phyloP scores from a whole-genome alignment of 2,797 vertebrate species.

The Danio kyathit region DNA sequence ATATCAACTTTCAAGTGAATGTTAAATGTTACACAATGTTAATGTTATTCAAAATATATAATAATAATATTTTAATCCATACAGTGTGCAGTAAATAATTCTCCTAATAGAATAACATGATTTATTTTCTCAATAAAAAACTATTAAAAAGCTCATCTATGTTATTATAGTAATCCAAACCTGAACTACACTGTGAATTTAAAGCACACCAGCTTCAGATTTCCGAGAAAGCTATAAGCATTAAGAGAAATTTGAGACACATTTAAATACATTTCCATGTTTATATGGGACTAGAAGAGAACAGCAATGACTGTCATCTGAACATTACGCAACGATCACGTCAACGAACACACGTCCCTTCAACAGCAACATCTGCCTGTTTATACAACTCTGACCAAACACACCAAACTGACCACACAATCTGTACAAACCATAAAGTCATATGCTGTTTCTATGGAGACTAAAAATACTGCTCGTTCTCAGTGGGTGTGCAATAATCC shows the following conservation, averaged over 20 bases:
- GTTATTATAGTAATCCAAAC: not conserved
- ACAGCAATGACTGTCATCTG: not conserved
- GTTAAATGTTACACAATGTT: no score
- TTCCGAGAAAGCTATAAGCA: not conserved
- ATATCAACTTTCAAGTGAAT: no score
- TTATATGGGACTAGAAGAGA: not conserved
- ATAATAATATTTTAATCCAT: no score
- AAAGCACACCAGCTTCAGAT: not conserved
- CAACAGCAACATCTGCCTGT: not conserved
- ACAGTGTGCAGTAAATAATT: no score
- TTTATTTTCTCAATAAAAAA: no score
- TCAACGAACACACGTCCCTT: not conserved
- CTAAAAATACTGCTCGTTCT: constrained; percentile 55
- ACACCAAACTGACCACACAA: constrained; percentile 13
- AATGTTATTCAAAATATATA: no score
- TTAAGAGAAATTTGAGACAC: not conserved
- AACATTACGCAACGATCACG: not conserved
- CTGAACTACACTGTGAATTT: not conserved
- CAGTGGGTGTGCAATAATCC: constrained; percentile 58
- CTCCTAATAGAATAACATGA: no score
- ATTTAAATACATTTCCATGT: not conserved
- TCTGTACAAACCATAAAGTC: constrained; percentile 45
- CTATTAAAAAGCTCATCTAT: no score
- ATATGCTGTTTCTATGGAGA: constrained; percentile 64
- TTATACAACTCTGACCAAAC: not conserved